A percentile compares a stretch with the other conserved stretches of the same genome.
Conservation (phyloP, 2,888 invertebrate genomes). For the Sarcophaga rosellei region DNA sequence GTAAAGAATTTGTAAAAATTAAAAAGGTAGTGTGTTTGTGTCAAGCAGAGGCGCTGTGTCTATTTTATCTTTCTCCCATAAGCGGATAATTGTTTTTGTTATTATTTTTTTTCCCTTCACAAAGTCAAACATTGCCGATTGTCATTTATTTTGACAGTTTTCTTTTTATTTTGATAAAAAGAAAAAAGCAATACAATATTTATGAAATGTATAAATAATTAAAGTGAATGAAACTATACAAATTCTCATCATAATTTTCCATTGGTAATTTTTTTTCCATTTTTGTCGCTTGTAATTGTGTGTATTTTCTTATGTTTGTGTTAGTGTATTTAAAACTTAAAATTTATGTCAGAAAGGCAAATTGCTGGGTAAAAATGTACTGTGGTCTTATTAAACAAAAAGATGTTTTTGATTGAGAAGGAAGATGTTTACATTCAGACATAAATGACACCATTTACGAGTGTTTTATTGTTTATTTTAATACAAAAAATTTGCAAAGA, state of each 20-base stretch:
- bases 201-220: conserved; percentile 59
- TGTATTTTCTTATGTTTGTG: conserved; percentile 63
- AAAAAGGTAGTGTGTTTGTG: conserved; percentile 68
- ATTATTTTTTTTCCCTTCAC: conserved; percentile 56
- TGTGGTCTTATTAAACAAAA: conserved; percentile 21
- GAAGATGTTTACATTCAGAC: no score
- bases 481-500: no score
- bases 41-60: conserved; percentile 66
- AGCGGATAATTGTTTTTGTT: conserved; percentile 68
- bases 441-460: no score
- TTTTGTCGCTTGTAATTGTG: conserved; percentile 65
- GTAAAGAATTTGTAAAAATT: conserved; percentile 47
- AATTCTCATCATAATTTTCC: conserved; percentile 46
- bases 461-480: no score
- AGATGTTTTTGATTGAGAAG: not conserved
- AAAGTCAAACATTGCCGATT: conserved; percentile 68
- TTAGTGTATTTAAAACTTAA: conserved; percentile 71
- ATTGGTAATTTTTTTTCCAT: conserved; percentile 59
- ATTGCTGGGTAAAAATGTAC: conserved; percentile 68
- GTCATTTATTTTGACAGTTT: conserved; percentile 64
- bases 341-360: conserved; percentile 70
- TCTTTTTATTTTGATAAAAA: conserved; percentile 47
- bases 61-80: conserved; percentile 63
- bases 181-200: not conserved
- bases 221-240: conserved; percentile 35